phyloP scores from a whole-genome alignment of 2,888 invertebrate genomes.

The Prosapia bicincta region DNA sequence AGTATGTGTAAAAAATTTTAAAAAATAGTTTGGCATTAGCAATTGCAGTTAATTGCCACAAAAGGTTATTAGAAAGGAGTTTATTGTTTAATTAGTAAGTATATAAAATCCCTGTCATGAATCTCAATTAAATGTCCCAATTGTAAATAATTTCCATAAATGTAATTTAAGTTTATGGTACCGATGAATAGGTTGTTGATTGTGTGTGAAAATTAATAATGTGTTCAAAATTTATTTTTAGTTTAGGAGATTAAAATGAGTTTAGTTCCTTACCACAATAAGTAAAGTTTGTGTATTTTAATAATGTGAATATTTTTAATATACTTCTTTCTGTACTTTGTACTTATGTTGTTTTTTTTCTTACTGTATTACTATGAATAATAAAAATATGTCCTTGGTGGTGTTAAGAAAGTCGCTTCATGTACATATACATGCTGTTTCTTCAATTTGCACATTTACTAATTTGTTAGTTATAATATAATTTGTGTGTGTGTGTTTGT shows the following conservation, averaged over 20 bases:
- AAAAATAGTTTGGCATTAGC: constrained; percentile 19
- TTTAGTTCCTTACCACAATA: not conserved
- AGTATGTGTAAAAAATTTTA: constrained; percentile 14
- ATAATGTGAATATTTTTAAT: not conserved
- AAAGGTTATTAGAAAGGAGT: constrained; percentile 18
- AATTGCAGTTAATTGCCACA: constrained; percentile 12
- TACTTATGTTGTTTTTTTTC: not conserved
- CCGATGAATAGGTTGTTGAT: constrained; percentile 12
- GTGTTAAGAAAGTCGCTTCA: constrained; percentile 15
- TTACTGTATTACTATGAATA: not conserved
- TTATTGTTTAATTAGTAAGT: constrained; percentile 26
- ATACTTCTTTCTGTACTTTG: not conserved
- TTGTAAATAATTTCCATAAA: constrained; percentile 21
- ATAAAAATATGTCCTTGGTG: constrained; percentile 3
- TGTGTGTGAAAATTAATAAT: constrained; percentile 3
- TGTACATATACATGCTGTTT: constrained; percentile 26
- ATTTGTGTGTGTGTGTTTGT: too few species aligned
- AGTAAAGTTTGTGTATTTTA: not conserved
- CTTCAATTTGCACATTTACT: constrained; percentile 19
- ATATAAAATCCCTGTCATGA: constrained; percentile 17
- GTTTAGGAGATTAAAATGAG: not conserved
- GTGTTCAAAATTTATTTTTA: constrained; percentile 6
- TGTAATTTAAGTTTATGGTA: constrained; percentile 17
- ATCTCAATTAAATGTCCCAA: constrained; percentile 20
- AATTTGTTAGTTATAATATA: constrained; percentile 11